Conservation (phyloP, 2,888 invertebrate genomes). For the Pheosia tremula region DNA sequence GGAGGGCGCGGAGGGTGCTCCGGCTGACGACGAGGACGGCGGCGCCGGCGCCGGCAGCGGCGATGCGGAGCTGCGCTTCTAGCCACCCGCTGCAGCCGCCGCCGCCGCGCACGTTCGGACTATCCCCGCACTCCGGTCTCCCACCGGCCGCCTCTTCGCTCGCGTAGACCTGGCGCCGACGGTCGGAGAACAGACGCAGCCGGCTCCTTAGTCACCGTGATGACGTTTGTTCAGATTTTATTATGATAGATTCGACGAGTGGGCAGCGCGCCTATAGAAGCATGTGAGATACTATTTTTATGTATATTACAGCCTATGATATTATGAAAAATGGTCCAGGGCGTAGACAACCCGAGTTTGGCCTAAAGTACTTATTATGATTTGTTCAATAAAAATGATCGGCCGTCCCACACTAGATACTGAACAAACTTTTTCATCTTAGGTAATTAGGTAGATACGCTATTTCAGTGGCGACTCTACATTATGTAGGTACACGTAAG, state of each 20-base stretch:
- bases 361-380: slow-evolving; percentile 13
- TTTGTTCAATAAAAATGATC: not conserved
- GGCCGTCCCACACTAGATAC: not conserved
- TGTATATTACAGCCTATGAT: slow-evolving; percentile 5
- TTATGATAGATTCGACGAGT: slow-evolving; percentile 1
- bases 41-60: slow-evolving; percentile 88
- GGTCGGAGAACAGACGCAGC: not conserved
- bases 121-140: not conserved
- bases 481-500: too few species aligned
- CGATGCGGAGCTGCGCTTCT: slow-evolving; percentile 81
- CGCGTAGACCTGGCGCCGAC: not conserved
- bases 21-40: slow-evolving; percentile 90
- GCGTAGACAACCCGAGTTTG: slow-evolving; percentile 12
- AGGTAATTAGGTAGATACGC: not conserved
- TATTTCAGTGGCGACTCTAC: too few species aligned
- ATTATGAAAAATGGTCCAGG: slow-evolving; percentile 8
- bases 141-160: not conserved
- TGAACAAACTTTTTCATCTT: too few species aligned
- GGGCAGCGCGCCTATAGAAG: not conserved
- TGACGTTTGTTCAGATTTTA: not conserved
- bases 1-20: slow-evolving; percentile 62
- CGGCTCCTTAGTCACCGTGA: not conserved
- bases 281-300: not conserved
- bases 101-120: not conserved
- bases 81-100: slow-evolving; percentile 7